phyloP scores from a whole-genome alignment of 1,140 invertebrate genomes.

The Phenacoccus solenopsis region DNA sequence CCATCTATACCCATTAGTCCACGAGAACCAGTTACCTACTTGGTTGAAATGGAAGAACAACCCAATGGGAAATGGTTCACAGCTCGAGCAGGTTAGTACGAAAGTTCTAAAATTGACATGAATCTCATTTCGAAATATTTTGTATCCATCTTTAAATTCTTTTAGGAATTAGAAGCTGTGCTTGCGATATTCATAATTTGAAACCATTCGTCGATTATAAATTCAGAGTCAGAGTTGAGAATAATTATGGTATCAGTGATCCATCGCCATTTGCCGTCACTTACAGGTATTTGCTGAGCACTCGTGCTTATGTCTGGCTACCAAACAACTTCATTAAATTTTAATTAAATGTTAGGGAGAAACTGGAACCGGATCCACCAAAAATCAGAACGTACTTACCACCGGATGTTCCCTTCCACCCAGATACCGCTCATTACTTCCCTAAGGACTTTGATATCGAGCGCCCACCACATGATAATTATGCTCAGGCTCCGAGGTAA shows the following conservation, averaged over 20 bases:
- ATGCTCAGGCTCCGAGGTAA: constrained; percentile 55
- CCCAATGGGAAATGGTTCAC: constrained; percentile 82
- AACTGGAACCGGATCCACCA: constrained; percentile 63
- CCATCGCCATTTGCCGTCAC: constrained; percentile 78
- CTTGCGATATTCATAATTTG: constrained; percentile 68
- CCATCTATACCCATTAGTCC: constrained; percentile 72
- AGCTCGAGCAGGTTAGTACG: constrained; percentile 46
- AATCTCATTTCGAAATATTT: neutral
- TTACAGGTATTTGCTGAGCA: constrained; percentile 28
- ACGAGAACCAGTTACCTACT: constrained; percentile 75
- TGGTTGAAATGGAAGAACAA: constrained; percentile 82
- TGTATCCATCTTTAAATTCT: constrained; percentile 14
- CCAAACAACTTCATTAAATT: neutral
- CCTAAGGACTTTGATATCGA: constrained; percentile 83
- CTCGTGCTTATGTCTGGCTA: neutral
- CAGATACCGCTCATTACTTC: constrained; percentile 76
- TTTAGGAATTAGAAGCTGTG: constrained; percentile 64
- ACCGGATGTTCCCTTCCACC: constrained; percentile 70
- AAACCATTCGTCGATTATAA: constrained; percentile 80
- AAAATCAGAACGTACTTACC: constrained; percentile 65
- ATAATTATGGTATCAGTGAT: constrained; percentile 92
- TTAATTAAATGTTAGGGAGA: constrained; percentile 39
- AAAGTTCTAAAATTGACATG: neutral
- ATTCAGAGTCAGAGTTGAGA: constrained; percentile 86
- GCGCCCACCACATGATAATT: constrained; percentile 65